Evolutionary conservation across 2,113 vertebrate genomes (phyloP).

Genomic region (Alligator sinensis): DNA sequence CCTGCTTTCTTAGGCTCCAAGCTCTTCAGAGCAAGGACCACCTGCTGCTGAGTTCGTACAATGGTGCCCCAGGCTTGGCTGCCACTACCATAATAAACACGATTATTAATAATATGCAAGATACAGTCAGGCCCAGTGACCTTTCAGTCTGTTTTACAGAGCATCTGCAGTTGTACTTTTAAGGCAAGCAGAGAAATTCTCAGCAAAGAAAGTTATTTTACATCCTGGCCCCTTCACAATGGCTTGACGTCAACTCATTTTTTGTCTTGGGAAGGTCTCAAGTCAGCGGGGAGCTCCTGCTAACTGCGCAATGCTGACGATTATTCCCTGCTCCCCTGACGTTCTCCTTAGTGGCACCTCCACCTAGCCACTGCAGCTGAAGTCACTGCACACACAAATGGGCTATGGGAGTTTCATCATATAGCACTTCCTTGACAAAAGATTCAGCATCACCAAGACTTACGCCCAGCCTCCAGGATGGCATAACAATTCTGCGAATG

Average conservation of each 20-base stretch:
- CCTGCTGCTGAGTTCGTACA: background rate
- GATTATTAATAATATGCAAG: background rate
- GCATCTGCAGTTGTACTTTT: background rate
- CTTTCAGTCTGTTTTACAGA: background rate
- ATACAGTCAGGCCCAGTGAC: background rate
- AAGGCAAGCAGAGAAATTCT: background rate
- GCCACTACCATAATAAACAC: background rate
- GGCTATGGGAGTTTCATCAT: background rate
- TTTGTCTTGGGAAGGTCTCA: background rate
- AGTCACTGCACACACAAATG: background rate
- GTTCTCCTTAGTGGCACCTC: background rate
- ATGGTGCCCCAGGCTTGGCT: background rate
- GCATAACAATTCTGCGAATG: background rate
- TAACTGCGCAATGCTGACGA: background rate
- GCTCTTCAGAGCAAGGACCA: background rate
- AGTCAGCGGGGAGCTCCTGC: background rate
- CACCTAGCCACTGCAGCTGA: background rate
- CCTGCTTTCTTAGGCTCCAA: background rate
- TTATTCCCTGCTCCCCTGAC: background rate
- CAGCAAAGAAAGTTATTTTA: background rate
- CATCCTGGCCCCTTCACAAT: background rate
- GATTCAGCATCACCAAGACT: background rate
- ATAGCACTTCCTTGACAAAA: background rate
- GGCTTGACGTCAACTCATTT: background rate
- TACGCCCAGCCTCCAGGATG: background rate